Evolutionary conservation across 2,797 vertebrate species (phyloP), one percentile per base, ranked within the genome.

Genomic region (Neopelma chrysocephalum): DNA sequence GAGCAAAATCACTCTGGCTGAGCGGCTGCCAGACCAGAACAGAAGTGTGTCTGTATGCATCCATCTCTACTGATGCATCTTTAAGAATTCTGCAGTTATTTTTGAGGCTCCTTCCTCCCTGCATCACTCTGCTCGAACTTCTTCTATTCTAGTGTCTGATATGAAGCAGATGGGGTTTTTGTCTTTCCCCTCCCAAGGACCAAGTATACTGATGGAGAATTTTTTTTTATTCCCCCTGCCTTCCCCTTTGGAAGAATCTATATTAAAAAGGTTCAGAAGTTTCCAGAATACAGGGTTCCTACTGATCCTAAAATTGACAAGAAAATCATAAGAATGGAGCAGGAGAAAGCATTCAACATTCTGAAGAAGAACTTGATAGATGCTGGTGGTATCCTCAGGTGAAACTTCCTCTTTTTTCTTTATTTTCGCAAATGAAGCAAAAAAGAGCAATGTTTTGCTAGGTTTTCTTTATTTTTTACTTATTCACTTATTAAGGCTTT

Each of bases 221-320:
- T 82, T 36, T 53, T 58, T 68, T 71, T 75, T 58, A 34, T 66
- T 26, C 34, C 31, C 3, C 18, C 19, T 4, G 5, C 13, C 21
- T 80, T 16, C 7, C 32, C 23, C 5, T 51, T 66, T 78, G 96
- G 76, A 93, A 99, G 98, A 94, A 98, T 98, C 97, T 99, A 99
- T 91, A 98, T 99, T 80, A 99, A 99, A 97, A 99, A 99, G 89
- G 98, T 99, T 69, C 97, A 98, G 66, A 99, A 99, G 96, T 99
- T 99, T 96, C 98, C 97, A 11, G 98, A 98, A 75, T 98, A 98
- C 93, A 97, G 97, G 90, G 98, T 99, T 97, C 97, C 98, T 80
- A 98, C 98, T 87, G 98, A 98, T 83, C 98, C 98, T 85, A 98
- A 98, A 97, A 98, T 98, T 96, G 98, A 99, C 96, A 99, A 98